phyloP scores from a whole-genome alignment of 2,113 vertebrate genomes.

The Thymallus thymallus region DNA sequence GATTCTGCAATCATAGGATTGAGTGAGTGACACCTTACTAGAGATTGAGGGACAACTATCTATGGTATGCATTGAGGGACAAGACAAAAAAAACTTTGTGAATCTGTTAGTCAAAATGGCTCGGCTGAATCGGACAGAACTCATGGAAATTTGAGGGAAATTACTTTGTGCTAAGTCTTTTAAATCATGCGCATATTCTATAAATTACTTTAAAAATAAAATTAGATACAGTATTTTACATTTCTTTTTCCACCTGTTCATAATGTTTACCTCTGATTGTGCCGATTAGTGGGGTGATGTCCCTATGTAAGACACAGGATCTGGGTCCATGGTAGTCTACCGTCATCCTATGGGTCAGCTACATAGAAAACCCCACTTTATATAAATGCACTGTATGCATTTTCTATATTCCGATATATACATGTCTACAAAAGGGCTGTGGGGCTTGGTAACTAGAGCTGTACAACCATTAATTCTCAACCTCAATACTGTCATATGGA shows the following conservation, averaged over 20 bases:
- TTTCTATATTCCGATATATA: constrained; percentile 3
- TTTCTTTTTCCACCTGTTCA: constrained; percentile 35
- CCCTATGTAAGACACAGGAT: not conserved
- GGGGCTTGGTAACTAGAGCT: not conserved
- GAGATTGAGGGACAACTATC: not conserved
- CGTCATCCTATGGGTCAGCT: not conserved
- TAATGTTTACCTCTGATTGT: constrained; percentile 38
- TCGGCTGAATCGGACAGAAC: not conserved
- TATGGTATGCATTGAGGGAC: not conserved
- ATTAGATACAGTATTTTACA: constrained; percentile 74
- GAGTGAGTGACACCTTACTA: constrained; percentile 15
- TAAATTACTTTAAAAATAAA: constrained; percentile 79
- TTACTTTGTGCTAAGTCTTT: constrained; percentile 60
- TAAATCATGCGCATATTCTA: constrained; percentile 68
- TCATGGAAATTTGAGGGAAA: constrained; percentile 3
- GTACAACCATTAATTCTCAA: not conserved
- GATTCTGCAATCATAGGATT: constrained; percentile 1
- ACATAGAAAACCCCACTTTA: not conserved
- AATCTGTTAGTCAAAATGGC: constrained; percentile 9
- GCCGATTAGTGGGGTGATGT: constrained; percentile 35
- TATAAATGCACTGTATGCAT: not conserved
- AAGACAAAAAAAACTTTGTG: not conserved
- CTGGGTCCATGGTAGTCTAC: not conserved
- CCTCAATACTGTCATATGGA: not conserved
- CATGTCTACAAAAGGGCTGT: constrained; percentile 5